A percentile compares a stretch with the other conserved stretches of the same genome.
Evolutionary conservation across 2,888 invertebrate species (phyloP).

Genomic region (Scelioninae gen. 1): DNA sequence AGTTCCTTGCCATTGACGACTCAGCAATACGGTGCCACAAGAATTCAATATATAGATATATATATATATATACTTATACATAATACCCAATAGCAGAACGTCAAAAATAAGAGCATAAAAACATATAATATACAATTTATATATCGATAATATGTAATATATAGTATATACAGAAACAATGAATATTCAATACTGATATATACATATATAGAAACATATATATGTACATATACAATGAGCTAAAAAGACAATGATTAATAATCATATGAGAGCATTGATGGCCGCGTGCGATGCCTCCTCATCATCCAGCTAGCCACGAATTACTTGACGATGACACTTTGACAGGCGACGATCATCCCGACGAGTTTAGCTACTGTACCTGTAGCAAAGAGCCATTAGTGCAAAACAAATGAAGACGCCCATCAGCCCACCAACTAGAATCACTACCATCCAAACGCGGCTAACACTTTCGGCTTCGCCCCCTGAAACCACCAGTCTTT

Average conservation of each 20-base stretch:
- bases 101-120: constrained; percentile 70
- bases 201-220: no score
- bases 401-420: constrained; percentile 98
- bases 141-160: constrained; percentile 45
- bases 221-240: no score
- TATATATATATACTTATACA: constrained; percentile 64
- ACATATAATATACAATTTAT: constrained; percentile 60
- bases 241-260: constrained; percentile 73
- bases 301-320: constrained; percentile 82
- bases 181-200: constrained; percentile 63
- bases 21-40: constrained; percentile 76
- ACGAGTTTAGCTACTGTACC: constrained; percentile 87
- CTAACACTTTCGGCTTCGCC: constrained; percentile 92
- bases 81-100: constrained; percentile 70
- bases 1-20: constrained; percentile 74
- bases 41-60: constrained; percentile 70
- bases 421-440: constrained; percentile 96
- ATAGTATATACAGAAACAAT: constrained; percentile 65
- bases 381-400: constrained; percentile 97
- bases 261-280: constrained; percentile 78
- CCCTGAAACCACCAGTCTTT: constrained; percentile 86
- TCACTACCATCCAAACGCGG: constrained; percentile 95
- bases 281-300: constrained; percentile 82
- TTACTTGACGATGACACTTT: constrained; percentile 77
- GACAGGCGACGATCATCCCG: constrained; percentile 77